Evolutionary conservation across 2,113 vertebrate genomes (phyloP).

Genomic region (Antechinus flavipes): DNA sequence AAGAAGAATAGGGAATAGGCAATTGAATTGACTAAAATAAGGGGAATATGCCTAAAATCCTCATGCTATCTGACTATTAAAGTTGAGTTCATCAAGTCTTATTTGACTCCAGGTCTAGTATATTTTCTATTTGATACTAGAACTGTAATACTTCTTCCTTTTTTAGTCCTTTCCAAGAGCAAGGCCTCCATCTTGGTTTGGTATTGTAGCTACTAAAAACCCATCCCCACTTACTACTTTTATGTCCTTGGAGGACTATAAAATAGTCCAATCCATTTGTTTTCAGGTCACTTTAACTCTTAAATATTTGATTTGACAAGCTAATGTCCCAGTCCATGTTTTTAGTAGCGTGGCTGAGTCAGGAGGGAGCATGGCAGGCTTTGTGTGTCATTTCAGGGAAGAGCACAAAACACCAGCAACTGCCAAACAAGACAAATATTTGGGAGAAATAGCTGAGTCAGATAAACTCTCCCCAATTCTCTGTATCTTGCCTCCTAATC

Average conservation of each 20-base stretch:
- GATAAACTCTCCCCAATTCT: neutral
- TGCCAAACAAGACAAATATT: neutral
- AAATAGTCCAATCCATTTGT: too few relatives aligned
- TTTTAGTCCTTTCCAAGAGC: neutral
- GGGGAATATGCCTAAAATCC: neutral
- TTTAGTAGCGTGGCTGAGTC: neutral
- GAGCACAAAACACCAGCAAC: neutral
- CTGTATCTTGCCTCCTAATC: neutral
- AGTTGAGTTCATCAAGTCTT: neutral
- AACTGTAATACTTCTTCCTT: neutral
- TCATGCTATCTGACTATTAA: neutral
- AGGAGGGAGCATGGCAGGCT: neutral
- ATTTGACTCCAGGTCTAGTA: neutral
- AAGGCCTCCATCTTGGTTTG: neutral
- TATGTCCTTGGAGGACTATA: neutral
- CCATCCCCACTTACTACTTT: neutral
- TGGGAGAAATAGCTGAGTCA: neutral
- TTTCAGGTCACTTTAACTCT: neutral
- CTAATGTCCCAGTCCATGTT: neutral
- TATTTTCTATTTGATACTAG: neutral
- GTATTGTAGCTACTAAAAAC: neutral
- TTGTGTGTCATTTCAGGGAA: neutral
- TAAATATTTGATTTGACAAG: neutral
- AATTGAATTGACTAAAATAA: neutral
- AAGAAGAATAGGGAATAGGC: neutral